A percentile compares a stretch with the other conserved stretches of the same genome.
Evolutionary conservation across 2,113 vertebrate genomes (phyloP).

Genomic region (Smithornis capensis): DNA sequence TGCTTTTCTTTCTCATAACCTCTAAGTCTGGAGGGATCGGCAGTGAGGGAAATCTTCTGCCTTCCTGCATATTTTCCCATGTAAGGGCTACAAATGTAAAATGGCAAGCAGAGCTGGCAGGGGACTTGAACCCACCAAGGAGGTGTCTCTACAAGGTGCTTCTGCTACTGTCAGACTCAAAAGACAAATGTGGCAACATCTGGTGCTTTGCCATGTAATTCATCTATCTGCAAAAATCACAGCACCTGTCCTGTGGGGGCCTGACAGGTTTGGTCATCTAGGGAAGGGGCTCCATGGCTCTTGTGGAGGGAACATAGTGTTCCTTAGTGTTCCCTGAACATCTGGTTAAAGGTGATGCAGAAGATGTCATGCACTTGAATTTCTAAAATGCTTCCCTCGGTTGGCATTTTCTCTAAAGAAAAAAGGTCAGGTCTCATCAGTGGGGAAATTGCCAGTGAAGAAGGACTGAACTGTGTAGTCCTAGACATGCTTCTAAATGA

Average conservation of each 20-base stretch:
- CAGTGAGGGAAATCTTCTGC: not conserved
- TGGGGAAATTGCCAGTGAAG: not conserved
- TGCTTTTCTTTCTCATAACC: not conserved
- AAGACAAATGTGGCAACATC: not conserved
- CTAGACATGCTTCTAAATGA: not conserved
- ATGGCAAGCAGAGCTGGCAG: not conserved
- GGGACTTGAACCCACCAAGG: not conserved
- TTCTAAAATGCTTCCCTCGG: not conserved
- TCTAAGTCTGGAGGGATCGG: not conserved
- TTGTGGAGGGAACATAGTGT: fast-evolving
- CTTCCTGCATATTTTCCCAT: not conserved
- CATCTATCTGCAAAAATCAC: not conserved
- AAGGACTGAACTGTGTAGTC: not conserved
- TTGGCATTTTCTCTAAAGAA: not conserved
- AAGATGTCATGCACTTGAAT: not conserved
- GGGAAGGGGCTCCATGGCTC: not conserved
- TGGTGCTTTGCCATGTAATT: not conserved
- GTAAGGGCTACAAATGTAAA: not conserved
- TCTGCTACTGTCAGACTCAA: not conserved
- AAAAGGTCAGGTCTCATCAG: not conserved
- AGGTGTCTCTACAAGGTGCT: not conserved
- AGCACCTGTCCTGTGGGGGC: not conserved
- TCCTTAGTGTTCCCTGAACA: not conserved
- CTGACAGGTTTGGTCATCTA: not conserved
- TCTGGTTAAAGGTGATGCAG: not conserved